Base-by-base conservation (phyloP, 2,888 invertebrate species). In the Rhyacophila evoluta region DNA sequence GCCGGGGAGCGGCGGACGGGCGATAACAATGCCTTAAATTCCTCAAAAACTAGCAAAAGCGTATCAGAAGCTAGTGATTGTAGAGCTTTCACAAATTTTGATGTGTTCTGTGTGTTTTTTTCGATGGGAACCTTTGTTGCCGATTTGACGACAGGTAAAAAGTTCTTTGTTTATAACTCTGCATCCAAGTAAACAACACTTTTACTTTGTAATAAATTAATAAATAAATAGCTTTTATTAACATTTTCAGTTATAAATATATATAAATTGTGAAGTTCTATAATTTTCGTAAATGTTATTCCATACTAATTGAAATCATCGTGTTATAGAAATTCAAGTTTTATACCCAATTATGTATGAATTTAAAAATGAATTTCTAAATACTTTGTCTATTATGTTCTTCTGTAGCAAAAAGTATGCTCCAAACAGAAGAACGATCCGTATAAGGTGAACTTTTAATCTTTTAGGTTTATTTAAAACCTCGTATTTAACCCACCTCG, bases 101-200 rank as follows among this genome's bases (percentile, higher is more conserved):
- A 89, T 85, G 89, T 89, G 83, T 86, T 90, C 82, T 88, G 91
- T 86, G 88, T 90, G 80, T 88, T 91, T 85, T 88, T 91, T 84
- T 92, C 91, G 78, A 86, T 92, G 83, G 88, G 90, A 81, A 89
- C 91, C 75, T 91, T 91, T 85, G 85, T 91, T 83, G 90, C 90
- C 76, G 92, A 91, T 86, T 86, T 91, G 81, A 89, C 90, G 77
- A 91, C 92, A 88, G 92, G 92, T 92, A 85, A 84, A 86, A 5
- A 71, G 4, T 29, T 27, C 29, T 27, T n/a, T 12, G 29, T 12
- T 27, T 71, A 69, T 69, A 69, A 69, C 69, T 15, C 15, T 72
- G 27, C 27, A 12, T 12, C 5, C 15, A 68, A 38, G 70, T 76
- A 27, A 19, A 39, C 38, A 37, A 37, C 38, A 15, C 15, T 37